Conservation (phyloP, 2,113 vertebrate species). For the Tragelaphus strepsiceros region DNA sequence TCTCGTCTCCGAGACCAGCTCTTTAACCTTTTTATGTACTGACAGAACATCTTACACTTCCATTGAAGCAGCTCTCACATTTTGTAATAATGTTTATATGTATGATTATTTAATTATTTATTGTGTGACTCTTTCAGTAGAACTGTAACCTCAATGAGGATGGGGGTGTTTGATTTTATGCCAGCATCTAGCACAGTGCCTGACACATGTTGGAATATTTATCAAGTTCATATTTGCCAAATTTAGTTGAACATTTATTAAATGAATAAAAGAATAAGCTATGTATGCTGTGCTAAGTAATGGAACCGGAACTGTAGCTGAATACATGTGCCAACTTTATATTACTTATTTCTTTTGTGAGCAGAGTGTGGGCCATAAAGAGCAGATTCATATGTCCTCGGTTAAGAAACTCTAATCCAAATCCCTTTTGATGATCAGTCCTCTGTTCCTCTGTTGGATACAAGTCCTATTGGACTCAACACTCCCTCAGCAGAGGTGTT, state of each 20-base stretch:
- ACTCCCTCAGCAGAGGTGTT: neutral
- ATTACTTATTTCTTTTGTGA: neutral
- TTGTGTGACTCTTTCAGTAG: neutral
- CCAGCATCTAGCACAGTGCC: neutral
- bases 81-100: neutral
- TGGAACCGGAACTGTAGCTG: neutral
- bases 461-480: neutral
- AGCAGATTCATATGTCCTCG: neutral
- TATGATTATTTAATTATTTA: neutral
- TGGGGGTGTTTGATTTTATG: neutral
- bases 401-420: neutral
- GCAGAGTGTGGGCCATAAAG: neutral
- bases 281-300: neutral
- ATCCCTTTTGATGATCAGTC: neutral
- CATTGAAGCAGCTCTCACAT: neutral
- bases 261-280: neutral
- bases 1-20: neutral
- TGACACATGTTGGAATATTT: neutral
- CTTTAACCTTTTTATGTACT: neutral
- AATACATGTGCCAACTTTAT: neutral
- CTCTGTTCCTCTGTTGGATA: neutral
- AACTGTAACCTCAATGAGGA: neutral
- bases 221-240: neutral
- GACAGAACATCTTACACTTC: neutral
- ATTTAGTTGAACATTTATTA: conserved; percentile 9